phyloP scores from a whole-genome alignment of 2,797 vertebrate species.

The Hippopotamyrus pictus region DNA sequence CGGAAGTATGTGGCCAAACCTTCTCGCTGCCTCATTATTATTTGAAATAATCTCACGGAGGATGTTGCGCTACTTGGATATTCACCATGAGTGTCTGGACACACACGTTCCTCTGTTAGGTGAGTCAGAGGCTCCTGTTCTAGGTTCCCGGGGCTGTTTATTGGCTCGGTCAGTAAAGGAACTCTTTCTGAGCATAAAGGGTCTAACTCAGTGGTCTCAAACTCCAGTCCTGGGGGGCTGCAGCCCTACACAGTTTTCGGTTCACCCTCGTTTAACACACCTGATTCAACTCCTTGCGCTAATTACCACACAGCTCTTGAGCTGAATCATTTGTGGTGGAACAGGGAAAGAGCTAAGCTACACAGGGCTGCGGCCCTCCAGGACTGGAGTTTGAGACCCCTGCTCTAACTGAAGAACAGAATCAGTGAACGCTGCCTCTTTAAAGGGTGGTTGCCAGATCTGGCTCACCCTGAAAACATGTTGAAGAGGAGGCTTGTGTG shows the following conservation, averaged over 20 bases:
- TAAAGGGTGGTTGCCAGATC: conserved; percentile 1
- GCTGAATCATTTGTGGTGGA: no score
- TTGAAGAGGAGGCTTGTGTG: background rate
- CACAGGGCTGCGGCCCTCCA: no score
- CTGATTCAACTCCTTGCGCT: no score
- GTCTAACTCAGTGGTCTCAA: background rate
- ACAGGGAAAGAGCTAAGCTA: no score
- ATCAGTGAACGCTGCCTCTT: background rate
- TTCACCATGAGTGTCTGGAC: background rate
- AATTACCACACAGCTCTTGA: no score
- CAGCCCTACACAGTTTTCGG: no score
- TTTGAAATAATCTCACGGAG: no score
- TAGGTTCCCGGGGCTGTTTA: background rate
- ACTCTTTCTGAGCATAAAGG: background rate
- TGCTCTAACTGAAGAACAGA: background rate
- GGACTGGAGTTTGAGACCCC: no score
- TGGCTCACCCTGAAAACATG: background rate
- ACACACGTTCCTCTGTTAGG: background rate
- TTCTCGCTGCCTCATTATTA: background rate
- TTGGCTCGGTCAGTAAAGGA: background rate
- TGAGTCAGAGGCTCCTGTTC: background rate
- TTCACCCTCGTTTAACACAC: no score
- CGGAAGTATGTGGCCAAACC: background rate
- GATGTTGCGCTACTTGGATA: background rate
- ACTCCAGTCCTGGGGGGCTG: no score